Conservation (phyloP, 2,888 invertebrate species). For the Papilio elwesi region DNA sequence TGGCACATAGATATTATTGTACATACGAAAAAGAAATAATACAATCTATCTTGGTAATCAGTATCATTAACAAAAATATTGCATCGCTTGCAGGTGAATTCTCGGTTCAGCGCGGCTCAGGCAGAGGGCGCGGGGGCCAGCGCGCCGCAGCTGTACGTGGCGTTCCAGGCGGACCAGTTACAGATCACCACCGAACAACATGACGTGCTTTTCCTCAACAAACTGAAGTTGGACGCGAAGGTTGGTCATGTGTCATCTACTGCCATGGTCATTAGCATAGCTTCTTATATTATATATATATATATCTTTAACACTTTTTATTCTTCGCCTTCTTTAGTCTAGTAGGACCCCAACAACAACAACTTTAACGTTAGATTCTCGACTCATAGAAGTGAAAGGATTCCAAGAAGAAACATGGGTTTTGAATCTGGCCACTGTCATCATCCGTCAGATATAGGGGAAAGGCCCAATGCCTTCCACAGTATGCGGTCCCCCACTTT, state of each 20-base stretch:
- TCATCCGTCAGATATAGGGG: too few species aligned
- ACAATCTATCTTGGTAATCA: not conserved
- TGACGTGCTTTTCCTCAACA: constrained; percentile 75
- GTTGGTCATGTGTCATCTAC: constrained; percentile 57
- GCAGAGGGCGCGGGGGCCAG: constrained; percentile 57
- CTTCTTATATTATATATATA: too few species aligned
- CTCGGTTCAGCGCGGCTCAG: constrained; percentile 82
- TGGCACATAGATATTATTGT: not conserved
- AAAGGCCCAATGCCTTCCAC: too few species aligned
- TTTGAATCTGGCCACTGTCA: too few species aligned
- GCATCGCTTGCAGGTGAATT: constrained; percentile 75
- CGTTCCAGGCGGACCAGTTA: constrained; percentile 86
- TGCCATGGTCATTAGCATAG: too few species aligned
- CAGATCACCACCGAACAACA: constrained; percentile 85
- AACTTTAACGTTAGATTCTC: too few species aligned
- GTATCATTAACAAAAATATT: constrained; percentile 21
- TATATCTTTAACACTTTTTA: too few species aligned
- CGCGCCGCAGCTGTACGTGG: constrained; percentile 85
- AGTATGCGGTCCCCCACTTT: too few species aligned
- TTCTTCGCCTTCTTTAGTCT: too few species aligned
- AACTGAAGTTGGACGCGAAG: constrained; percentile 86
- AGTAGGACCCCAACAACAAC: too few species aligned
- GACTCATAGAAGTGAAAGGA: too few species aligned
- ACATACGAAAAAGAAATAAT: not conserved
- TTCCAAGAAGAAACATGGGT: too few species aligned